Base-by-base conservation (phyloP, 2,797 vertebrate species). In the Morus bassanus region DNA sequence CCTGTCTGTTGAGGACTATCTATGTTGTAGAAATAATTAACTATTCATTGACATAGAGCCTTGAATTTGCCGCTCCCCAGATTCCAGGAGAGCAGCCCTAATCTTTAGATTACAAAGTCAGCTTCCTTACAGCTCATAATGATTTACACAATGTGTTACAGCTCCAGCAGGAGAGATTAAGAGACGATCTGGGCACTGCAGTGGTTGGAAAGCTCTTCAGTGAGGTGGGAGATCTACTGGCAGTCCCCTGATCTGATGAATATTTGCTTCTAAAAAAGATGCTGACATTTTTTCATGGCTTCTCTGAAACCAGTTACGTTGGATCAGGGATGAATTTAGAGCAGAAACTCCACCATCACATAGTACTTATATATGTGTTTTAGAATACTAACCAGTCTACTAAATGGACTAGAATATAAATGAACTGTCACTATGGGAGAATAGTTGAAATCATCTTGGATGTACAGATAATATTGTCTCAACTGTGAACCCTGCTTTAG, bases 381-480 rank as follows among this genome's bases (percentile, higher is more conserved):
- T 86, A 92, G 87, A 95, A 51, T 65, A 93, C 76, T 89, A 89
- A 84, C 65, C 46, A 89, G 54, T 67, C 94, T 85, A 24, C 76
- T 93, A 96, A 95, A 95, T 84, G 79, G 73, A 84, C 79, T 88
- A 59, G 91, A 94, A 92, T 95, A 96, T 91, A 96, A 97, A 96
- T 96, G 78, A 88, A 48, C 84, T 88, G 86, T 92, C 95, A 81
- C 75, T 82, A 3, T 22, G 54, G 63, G 76, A 89, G 85, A 95
- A 92, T 37, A 68, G 87, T 35, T 93, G 92, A 90, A 95, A 96
- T 80, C 18, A 69, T 91, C 82, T n/a, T 37, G 45, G 67, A 76
- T 91, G 75, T 88, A 95, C 67, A 91, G 70, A 93, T 85, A 91
- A 95, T 89, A 86, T 83, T 95, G 80, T 88, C 85, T 87, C 77